A percentile compares a stretch with the other conserved stretches of the same genome.
These are phyloP conservation scores for Rhodophaea formosa DNA, from an alignment of 2,888 invertebrate species.

Conservation along the genomic window DNA sequence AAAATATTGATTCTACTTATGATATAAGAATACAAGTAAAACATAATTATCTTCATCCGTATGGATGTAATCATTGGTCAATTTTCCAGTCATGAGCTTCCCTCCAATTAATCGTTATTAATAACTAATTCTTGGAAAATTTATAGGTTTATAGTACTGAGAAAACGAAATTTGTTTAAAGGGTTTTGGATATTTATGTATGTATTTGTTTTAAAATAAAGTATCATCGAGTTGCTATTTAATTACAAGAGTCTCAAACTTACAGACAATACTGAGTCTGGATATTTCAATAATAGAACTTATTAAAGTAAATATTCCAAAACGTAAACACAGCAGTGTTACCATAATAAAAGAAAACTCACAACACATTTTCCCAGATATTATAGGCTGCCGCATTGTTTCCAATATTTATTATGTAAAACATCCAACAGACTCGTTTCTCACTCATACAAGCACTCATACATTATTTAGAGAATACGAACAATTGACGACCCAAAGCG, in stretches of 20 bases:
- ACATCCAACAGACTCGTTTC: conserved; percentile 6
- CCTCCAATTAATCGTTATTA: background rate
- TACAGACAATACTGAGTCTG: too few species aligned
- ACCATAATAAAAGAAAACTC: background rate
- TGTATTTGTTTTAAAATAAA: too few species aligned
- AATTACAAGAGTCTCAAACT: too few species aligned
- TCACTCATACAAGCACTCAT: conserved; percentile 13
- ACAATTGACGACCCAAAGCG: conserved; percentile 15
- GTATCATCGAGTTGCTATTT: too few species aligned
- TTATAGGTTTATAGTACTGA: too few species aligned
- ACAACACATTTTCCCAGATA: background rate
- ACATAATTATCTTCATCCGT: background rate
- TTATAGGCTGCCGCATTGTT: conserved; percentile 4
- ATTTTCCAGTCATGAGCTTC: background rate
- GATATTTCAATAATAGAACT: background rate
- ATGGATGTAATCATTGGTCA: background rate
- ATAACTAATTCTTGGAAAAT: background rate
- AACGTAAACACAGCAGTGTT: background rate
- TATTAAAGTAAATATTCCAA: background rate
- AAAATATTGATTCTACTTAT: too few species aligned
- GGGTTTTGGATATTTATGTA: background rate
- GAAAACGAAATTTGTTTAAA: background rate
- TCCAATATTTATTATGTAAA: conserved; percentile 11
- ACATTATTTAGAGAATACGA: conserved; percentile 16
- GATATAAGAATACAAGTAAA: background rate